phyloP scores from a whole-genome alignment of 2,113 vertebrate genomes.

The Mesembrinibis cayennensis region DNA sequence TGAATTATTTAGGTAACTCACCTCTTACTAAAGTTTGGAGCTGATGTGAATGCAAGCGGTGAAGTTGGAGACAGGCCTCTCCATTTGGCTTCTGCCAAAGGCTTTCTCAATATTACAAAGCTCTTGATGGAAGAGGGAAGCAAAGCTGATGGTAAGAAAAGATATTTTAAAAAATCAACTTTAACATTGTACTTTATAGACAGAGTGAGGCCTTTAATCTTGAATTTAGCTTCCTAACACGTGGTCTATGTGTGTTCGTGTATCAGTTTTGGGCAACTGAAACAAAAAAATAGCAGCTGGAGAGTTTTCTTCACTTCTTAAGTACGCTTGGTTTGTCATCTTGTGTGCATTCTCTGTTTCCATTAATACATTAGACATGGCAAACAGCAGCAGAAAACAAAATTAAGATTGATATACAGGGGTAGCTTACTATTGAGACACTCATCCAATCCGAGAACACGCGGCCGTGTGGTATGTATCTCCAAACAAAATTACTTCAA shows the following conservation, averaged over 20 bases:
- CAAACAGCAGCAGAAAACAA: background rate
- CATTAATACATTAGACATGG: background rate
- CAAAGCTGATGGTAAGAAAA: conserved; percentile 84
- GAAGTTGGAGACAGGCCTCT: conserved; percentile 94
- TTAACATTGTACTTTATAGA: background rate
- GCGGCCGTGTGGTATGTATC: background rate
- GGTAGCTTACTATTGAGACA: background rate
- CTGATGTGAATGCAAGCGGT: conserved; percentile 87
- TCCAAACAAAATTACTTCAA: background rate
- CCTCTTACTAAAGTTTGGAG: conserved; percentile 89
- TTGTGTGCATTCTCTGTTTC: background rate
- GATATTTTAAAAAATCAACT: background rate
- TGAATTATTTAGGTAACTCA: conserved; percentile 78
- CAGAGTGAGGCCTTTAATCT: background rate
- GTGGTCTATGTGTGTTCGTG: background rate
- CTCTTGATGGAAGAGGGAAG: conserved; percentile 86
- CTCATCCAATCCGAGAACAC: background rate
- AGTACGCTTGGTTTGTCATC: background rate
- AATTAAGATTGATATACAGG: background rate
- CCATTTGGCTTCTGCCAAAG: conserved; percentile 91
- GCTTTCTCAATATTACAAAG: conserved; percentile 84
- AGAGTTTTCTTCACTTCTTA: background rate
- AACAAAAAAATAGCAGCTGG: background rate
- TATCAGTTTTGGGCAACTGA: background rate
- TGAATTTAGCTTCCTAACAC: background rate